phyloP scores from a whole-genome alignment of 2,113 vertebrate species.

The Dipodomys stephensi region DNA sequence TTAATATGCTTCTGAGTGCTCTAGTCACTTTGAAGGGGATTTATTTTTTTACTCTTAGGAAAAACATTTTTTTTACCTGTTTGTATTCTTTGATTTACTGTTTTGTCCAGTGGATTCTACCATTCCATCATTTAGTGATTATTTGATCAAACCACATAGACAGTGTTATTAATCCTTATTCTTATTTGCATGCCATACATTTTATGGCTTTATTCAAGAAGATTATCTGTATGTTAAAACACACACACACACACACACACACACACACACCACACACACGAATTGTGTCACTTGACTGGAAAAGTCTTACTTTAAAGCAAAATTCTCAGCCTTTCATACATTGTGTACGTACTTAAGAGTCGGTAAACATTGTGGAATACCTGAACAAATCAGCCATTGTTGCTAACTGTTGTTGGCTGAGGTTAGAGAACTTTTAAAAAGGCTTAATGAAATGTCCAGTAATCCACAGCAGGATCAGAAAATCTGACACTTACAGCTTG shows the following conservation, averaged over 20 bases:
- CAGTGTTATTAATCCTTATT: conserved; percentile 2
- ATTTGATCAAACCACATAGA: neutral
- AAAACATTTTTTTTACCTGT: neutral
- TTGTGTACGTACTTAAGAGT: conserved; percentile 32
- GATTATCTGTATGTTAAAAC: neutral
- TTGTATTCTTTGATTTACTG: conserved; percentile 6
- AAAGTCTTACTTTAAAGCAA: conserved; percentile 35
- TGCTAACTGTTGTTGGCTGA: conserved; percentile 50
- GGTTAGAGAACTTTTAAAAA: conserved; percentile 35
- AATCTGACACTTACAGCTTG: neutral
- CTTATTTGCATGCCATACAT: neutral
- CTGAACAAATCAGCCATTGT: conserved; percentile 63
- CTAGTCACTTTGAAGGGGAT: neutral
- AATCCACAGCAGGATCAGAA: neutral
- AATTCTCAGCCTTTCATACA: conserved; percentile 29
- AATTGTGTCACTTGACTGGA: conserved; percentile 33
- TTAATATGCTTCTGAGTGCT: conserved; percentile 1
- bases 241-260: neutral
- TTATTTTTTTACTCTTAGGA: conserved; percentile 56
- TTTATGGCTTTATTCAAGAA: conserved; percentile 40
- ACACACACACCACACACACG: neutral
- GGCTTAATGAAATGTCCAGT: conserved; percentile 22
- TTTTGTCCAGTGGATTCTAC: neutral
- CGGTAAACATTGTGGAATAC: conserved; percentile 44
- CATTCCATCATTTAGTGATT: neutral